A percentile compares a stretch with the other conserved stretches of the same genome.
Evolutionary conservation across 2,888 invertebrate species (phyloP).

Genomic region (Bombylius discolor): DNA sequence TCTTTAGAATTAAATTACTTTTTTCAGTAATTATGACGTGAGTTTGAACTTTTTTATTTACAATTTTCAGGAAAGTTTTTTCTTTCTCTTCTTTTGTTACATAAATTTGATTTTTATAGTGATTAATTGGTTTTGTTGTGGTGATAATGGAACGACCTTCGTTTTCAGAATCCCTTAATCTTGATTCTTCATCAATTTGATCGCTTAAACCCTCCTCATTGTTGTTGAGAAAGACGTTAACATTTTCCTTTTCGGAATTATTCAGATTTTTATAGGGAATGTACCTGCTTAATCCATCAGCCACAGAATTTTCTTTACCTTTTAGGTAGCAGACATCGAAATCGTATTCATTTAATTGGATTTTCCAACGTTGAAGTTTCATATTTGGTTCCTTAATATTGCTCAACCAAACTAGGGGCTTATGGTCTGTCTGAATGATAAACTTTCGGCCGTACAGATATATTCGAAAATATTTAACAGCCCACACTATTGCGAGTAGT

Average conservation of each 20-base stretch:
- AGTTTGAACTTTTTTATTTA: constrained; percentile 7
- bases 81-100: background rate
- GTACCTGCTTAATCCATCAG: background rate
- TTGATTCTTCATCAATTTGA: background rate
- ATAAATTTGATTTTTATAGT: constrained; percentile 9
- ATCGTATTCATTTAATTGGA: background rate
- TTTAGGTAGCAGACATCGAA: background rate
- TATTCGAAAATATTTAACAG: background rate
- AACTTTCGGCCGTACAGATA: background rate
- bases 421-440: background rate
- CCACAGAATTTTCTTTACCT: background rate
- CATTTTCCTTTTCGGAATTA: background rate
- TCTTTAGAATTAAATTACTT: background rate
- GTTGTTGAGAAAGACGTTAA: background rate
- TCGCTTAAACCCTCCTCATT: background rate
- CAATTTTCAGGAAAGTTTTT: constrained; percentile 3
- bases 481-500: background rate
- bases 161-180: constrained; percentile 2
- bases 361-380: background rate
- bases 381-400: background rate
- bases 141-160: background rate
- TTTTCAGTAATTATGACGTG: background rate
- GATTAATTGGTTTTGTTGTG: constrained; percentile 5
- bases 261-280: background rate
- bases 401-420: background rate